phyloP scores from a whole-genome alignment of 2,113 vertebrate species.

The Chrysemys picta region DNA sequence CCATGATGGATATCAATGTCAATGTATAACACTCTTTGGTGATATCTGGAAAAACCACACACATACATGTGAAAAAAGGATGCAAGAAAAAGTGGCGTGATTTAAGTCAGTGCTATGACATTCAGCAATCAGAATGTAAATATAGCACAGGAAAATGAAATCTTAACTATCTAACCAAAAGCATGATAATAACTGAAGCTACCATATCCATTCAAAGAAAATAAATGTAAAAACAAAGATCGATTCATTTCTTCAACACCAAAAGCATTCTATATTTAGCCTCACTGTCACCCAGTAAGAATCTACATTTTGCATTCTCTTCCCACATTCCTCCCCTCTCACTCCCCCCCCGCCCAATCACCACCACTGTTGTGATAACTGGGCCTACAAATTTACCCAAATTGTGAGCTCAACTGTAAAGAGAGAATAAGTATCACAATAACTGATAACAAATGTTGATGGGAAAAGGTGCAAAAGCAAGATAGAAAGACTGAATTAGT shows the following conservation, averaged over 20 bases:
- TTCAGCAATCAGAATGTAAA: background rate
- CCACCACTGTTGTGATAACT: background rate
- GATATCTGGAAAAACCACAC: slow-evolving; percentile 77
- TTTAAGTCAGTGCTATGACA: background rate
- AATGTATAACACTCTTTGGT: slow-evolving; percentile 89
- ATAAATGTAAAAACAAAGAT: background rate
- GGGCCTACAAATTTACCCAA: background rate
- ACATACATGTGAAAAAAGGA: background rate
- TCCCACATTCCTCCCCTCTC: too few relatives aligned
- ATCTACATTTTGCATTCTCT: background rate
- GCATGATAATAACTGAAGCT: background rate
- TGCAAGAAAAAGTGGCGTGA: background rate
- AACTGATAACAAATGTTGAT: background rate
- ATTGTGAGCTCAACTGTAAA: background rate
- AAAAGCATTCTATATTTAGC: background rate
- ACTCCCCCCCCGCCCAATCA: background rate
- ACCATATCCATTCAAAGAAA: background rate
- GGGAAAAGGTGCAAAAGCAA: background rate
- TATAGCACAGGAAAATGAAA: fast-evolving
- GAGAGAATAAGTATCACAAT: background rate
- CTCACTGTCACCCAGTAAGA: background rate
- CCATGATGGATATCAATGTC: slow-evolving; percentile 90
- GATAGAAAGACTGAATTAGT: background rate
- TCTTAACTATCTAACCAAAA: background rate
- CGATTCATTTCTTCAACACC: background rate